phyloP scores from a whole-genome alignment of 2,888 invertebrate species.

The Peribatodes rhomboidaria region DNA sequence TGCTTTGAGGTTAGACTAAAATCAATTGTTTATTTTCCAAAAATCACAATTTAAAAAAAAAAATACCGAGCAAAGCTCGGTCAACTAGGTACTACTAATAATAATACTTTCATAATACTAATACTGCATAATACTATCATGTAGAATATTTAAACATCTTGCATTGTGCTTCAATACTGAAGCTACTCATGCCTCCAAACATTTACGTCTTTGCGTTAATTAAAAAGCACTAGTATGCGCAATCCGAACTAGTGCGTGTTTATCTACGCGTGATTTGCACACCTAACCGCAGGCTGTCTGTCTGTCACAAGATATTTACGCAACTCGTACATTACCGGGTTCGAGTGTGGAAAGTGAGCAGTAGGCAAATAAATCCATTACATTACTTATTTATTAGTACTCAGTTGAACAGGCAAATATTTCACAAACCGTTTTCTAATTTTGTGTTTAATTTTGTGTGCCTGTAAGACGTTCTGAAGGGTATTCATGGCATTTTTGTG shows the following conservation, averaged over 20 bases:
- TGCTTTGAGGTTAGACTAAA: too few relatives aligned
- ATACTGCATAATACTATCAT: too few relatives aligned
- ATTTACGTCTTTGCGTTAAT: neutral
- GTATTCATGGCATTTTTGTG: too few relatives aligned
- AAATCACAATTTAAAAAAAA: too few relatives aligned
- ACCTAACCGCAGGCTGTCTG: constrained; percentile 29
- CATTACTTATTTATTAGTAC: constrained; percentile 15
- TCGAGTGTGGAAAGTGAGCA: constrained; percentile 26
- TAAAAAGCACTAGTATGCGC: constrained; percentile 10
- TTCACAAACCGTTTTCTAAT: neutral
- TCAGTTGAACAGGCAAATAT: constrained; percentile 1
- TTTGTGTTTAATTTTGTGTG: neutral
- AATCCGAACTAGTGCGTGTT: constrained; percentile 24
- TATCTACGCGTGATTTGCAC: constrained; percentile 37
- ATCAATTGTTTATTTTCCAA: too few relatives aligned
- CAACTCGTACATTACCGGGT: constrained; percentile 30
- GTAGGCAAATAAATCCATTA: constrained; percentile 27
- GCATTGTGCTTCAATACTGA: too few relatives aligned
- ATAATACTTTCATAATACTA: too few relatives aligned
- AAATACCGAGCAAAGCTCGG: too few relatives aligned
- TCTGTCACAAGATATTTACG: constrained; percentile 35
- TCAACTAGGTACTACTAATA: too few relatives aligned
- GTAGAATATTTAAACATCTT: too few relatives aligned
- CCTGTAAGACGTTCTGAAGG: too few relatives aligned
- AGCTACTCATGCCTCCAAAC: too few relatives aligned